A percentile compares a stretch with the other conserved stretches of the same genome.
Conservation (phyloP, 2,113 vertebrate species). For the Tachysurus vachellii region DNA sequence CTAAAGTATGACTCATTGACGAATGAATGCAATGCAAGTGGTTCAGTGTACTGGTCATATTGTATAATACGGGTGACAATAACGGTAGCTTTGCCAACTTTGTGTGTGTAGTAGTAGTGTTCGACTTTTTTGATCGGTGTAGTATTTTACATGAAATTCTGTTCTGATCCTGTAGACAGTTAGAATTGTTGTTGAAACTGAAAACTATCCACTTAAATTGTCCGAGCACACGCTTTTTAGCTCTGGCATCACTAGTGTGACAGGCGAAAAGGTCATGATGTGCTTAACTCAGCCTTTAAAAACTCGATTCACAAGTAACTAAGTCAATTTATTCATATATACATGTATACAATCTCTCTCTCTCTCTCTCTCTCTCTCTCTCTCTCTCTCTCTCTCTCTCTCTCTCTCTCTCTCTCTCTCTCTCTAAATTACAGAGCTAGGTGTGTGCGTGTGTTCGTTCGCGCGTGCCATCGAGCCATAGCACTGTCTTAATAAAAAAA, state of each 20-base stretch:
- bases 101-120: neutral
- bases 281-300: neutral
- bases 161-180: neutral
- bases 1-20: neutral
- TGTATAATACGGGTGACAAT: neutral
- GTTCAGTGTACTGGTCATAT: neutral
- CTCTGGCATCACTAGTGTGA: neutral
- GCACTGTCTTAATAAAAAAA: neutral
- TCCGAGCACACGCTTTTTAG: neutral
- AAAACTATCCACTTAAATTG: neutral
- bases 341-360: no score
- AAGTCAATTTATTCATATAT: neutral
- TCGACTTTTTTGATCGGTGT: neutral
- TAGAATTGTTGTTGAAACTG: neutral
- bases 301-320: neutral
- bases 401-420: no score
- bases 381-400: no score
- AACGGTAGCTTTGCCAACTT: conserved; percentile 1
- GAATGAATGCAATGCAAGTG: neutral
- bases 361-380: no score
- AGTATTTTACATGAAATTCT: neutral
- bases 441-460: neutral
- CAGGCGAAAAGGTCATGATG: neutral
- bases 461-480: neutral
- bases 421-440: neutral